phyloP scores from a whole-genome alignment of 2,113 vertebrate genomes.

The Turnix velox region DNA sequence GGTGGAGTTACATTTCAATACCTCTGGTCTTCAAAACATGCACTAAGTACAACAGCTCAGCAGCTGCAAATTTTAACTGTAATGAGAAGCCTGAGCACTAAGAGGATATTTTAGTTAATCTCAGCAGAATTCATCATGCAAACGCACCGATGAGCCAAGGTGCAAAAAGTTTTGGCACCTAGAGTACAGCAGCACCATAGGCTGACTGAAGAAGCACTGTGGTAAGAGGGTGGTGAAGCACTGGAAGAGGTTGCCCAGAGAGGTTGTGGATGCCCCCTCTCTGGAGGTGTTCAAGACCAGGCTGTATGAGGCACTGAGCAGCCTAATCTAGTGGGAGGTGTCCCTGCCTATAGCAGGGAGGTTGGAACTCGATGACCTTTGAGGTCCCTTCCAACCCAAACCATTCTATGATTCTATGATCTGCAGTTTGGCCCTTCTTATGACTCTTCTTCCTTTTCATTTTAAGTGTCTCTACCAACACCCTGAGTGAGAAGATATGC shows the following conservation, averaged over 20 bases:
- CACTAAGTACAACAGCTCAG: not conserved
- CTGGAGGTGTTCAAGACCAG: too few species aligned
- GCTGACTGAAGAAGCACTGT: not conserved
- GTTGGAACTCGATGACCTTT: too few species aligned
- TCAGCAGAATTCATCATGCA: not conserved
- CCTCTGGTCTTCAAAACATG: not conserved
- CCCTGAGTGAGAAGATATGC: not conserved
- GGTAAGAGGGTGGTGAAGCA: not conserved
- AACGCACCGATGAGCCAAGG: not conserved
- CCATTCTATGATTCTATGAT: too few species aligned
- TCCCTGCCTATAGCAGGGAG: too few species aligned
- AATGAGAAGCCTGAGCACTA: not conserved
- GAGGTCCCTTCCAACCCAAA: too few species aligned
- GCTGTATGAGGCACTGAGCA: too few species aligned
- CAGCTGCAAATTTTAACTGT: not conserved
- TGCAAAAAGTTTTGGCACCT: not conserved
- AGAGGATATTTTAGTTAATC: not conserved
- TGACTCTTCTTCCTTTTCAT: not conserved
- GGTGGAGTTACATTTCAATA: not conserved
- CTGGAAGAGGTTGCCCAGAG: too few species aligned
- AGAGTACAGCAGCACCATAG: not conserved
- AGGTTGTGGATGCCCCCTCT: too few species aligned
- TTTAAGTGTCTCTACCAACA: not conserved
- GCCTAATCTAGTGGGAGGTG: too few species aligned
- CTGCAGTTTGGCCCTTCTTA: not conserved